Evolutionary conservation across 2,113 vertebrate species (phyloP), one percentile per base, ranked within the genome.

Genomic region (Thermophis baileyi): DNA sequence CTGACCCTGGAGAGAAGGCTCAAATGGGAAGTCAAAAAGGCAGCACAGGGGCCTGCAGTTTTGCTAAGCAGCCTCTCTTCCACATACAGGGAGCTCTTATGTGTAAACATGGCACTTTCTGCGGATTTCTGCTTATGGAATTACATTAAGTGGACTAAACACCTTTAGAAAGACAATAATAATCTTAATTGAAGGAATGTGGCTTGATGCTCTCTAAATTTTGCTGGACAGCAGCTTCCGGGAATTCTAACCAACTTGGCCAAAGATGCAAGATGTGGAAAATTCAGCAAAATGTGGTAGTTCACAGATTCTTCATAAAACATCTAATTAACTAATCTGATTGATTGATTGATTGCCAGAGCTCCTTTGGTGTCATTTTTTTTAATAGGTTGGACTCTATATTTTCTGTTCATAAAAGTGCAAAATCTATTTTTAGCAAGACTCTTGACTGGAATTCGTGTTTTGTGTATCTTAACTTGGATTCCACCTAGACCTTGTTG

Each of bases 401-500:
- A 27, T n/a, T 85, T 86, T 46, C 44, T 90, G 54, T 87, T 69
- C 54, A 35, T 87, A 93, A 93, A 25, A 63, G 54, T 22, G 22
- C 46, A 93, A 63, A 8, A 44, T 35, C 46, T 86, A 54, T 54
- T 85, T 54, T 90, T 90, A 49, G 46, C 54, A 90, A 57, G 54
- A 47, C 88, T 10, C 47, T 89, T 89, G 63, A 92, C 51, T 60
- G 0, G 40, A 89, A n/a, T 49, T 12, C 4, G n/a, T 35, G 12
- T 89, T 47, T 55, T 89, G 53, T 92, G 30, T 47, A 20, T 69
- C 81, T 93, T 93, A 81, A 86, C 60, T 86, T 35, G 7, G 54
- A 86, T 93, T 90, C 89, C 44, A 22, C 46, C 47, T 18, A 4
- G 35, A n/a, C 89, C 90, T 90, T 63, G 54, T 93, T 93, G 46